Base-by-base conservation (phyloP, 2,797 vertebrate species). In the Austrolebias charrua region DNA sequence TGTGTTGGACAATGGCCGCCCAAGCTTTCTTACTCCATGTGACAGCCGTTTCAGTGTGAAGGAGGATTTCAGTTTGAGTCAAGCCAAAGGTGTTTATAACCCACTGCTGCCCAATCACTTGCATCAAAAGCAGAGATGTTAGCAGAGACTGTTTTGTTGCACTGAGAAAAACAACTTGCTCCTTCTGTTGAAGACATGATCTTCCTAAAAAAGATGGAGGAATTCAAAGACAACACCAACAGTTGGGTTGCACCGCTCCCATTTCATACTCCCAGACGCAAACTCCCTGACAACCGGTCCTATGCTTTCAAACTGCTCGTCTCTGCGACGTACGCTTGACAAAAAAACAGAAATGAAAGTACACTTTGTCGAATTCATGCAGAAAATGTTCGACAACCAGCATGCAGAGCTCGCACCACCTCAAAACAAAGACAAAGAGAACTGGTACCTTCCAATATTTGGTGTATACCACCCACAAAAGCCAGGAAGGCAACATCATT, bases 211-310 rank as follows among this genome's bases (percentile, higher is more conserved):
- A 55, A 13, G 12, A 55, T 55, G 33, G 18, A 40, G 6, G 12
- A 20, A 1, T 80, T 74, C 19, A 42, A 61, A 18, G 67, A 80
- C 10, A 4, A 31, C 13, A 66, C 66, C 12, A 73, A 71, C 43
- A 72, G 60, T 10, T 84, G 73, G 77, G 15, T 73, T 6, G 66
- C 60, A 0, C 64, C 63, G 14, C 49, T 81, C 18, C 74, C 67
- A 0, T 70, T 78, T 5, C 53, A 16, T 3, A 1, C 0, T 1
- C 46, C 46, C 0, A 0, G 46, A 7, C 0, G 4, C 1, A 28
- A 43, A 67, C 3, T 67, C 11, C 47, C 2, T 0, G 15, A 61
- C 35, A 69, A 69, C 29, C 0, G 52, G 7, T 14, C 5, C 1
- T 47, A 62, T 0, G 53, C 2, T 2, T 4, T 35, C 11, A 18